These are phyloP conservation scores for Mylabris sibirica DNA, from an alignment of 2,888 invertebrate genomes.

Conservation along the genomic window DNA sequence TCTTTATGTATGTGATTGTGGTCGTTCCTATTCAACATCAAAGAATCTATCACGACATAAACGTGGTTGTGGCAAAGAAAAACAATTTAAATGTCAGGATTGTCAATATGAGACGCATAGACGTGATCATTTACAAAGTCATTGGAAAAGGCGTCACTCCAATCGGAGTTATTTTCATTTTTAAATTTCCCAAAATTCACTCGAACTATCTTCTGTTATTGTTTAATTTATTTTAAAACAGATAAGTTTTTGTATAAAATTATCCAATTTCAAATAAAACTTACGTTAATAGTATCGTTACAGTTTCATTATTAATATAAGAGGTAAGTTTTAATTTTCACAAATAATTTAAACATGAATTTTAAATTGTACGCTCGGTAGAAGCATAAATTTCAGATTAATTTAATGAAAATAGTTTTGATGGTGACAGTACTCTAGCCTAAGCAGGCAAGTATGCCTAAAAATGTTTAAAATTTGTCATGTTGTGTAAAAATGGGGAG, in stretches of 20 bases:
- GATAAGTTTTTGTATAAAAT: no score
- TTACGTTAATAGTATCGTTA: no score
- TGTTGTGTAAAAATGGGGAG: not conserved
- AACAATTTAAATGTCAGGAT: conserved; percentile 39
- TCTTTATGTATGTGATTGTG: conserved; percentile 28
- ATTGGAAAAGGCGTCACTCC: conserved; percentile 27
- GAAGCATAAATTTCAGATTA: no score
- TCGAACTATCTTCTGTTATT: no score
- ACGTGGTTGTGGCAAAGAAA: conserved; percentile 46
- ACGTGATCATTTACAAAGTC: conserved; percentile 42
- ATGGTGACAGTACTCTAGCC: no score
- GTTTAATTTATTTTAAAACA: no score
- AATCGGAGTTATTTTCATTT: no score
- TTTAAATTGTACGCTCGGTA: not conserved
- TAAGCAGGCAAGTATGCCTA: no score
- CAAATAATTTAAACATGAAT: no score
- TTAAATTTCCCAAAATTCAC: no score
- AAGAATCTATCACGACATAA: conserved; percentile 44
- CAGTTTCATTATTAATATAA: not conserved
- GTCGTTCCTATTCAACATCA: conserved; percentile 37
- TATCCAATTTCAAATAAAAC: no score
- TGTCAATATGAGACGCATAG: conserved; percentile 46
- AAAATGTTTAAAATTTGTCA: not conserved
- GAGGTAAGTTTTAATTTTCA: not conserved
- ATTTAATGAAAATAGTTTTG: not conserved